Evolutionary conservation across 2,113 vertebrate species (phyloP), one percentile per base, ranked within the genome.

Genomic region (Rallus limicola): DNA sequence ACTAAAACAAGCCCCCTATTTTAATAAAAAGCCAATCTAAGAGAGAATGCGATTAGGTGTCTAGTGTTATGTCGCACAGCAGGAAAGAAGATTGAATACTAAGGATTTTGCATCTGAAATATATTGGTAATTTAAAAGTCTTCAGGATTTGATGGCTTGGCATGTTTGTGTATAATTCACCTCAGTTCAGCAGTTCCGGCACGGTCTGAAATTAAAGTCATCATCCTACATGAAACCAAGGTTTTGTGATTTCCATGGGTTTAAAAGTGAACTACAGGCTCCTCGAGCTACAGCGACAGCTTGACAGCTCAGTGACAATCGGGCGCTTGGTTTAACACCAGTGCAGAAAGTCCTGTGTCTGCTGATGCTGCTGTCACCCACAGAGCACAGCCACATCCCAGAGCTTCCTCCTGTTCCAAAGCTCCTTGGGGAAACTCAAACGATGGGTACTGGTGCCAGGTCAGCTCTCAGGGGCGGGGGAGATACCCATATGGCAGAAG

Each of bases 1-100:
- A 40, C 38, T 59, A 36, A 69, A n/a, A 40, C 64, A 53, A 84
- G 17, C 12, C 33, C 42, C 18, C 42, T 83, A 42, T 85, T 96
- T 86, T 77, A 91, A 91, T 95, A 68, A 64, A 86, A 89, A 82
- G n/a, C 74, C 86, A 88, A 90, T 78, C 64, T 80, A 90, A 52
- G 23, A 10, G 72, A 91, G 23, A 75, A n/a, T 20, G 31, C 0
- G 11, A 82, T 95, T 86, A 89, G 24, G 11, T 69, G 82, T 60
- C 34, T 36, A 63, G 16, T 25, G 62, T 89, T 84, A 53, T 23
- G 42, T 68, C 2, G 0, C 40, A 44, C 58, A 82, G 77, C 58
- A 40, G 70, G 69, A 68, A 92, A 75, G 33, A 81, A 84, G 58
- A 92, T n/a, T 60, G 62, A 89, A 79, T 46, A 67, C 20, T 21